Percentiles rank a stretch among this genome's conserved stretches.
phyloP scores from a whole-genome alignment of 2,888 invertebrate genomes.

The Synergus japonicus region DNA sequence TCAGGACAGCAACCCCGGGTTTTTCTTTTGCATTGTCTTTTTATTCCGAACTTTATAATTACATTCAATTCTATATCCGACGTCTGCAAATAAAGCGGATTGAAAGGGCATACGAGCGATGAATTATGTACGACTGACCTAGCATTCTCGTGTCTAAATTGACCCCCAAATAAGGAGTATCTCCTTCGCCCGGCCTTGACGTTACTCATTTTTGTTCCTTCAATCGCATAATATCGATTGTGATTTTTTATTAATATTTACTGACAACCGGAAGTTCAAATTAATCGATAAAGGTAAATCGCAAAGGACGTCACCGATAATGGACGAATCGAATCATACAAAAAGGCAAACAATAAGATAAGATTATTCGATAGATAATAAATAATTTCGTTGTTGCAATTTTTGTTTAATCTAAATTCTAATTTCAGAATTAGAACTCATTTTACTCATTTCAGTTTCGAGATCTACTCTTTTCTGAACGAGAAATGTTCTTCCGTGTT shows the following conservation, averaged over 20 bases:
- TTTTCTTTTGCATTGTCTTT: conserved; percentile 3
- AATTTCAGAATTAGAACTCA: too few species aligned
- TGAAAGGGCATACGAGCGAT: conserved; percentile 23
- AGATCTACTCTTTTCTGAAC: too few species aligned
- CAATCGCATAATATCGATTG: conserved; percentile 9
- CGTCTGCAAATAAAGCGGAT: conserved; percentile 8
- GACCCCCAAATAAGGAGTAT: conserved; percentile 28
- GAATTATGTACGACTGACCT: conserved; percentile 36
- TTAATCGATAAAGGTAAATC: not conserved
- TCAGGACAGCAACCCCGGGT: not conserved
- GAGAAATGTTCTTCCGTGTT: too few species aligned
- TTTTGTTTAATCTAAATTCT: too few species aligned
- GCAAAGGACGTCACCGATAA: not conserved
- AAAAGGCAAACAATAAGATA: not conserved
- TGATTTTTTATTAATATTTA: conserved; percentile 3
- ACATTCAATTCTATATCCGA: conserved; percentile 29
- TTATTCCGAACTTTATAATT: conserved; percentile 8
- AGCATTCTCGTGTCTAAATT: conserved; percentile 30
- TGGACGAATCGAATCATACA: not conserved
- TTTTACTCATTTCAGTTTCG: too few species aligned
- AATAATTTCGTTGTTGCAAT: not conserved
- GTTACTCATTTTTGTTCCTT: not conserved
- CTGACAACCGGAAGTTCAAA: not conserved
- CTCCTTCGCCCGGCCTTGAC: conserved; percentile 5
- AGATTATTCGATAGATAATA: not conserved